phyloP scores from a whole-genome alignment of 2,797 vertebrate genomes.

The Tympanoctomys barrerae region DNA sequence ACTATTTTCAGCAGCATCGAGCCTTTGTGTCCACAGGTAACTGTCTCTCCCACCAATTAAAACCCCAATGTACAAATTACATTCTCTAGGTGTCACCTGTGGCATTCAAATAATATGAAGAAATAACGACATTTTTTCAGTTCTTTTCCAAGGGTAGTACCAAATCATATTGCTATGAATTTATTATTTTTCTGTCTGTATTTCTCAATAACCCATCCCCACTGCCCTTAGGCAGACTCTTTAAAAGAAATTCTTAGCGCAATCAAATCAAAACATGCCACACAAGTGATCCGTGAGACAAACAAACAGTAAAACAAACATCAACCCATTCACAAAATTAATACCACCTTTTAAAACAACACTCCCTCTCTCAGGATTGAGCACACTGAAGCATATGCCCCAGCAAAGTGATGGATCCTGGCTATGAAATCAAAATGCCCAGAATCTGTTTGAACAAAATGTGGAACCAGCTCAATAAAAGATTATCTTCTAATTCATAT shows the following conservation, averaged over 20 bases:
- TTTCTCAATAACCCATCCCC: constrained; percentile 60
- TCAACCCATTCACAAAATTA: constrained; percentile 76
- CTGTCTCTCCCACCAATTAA: constrained; percentile 20
- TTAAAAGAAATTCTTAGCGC: constrained; percentile 60
- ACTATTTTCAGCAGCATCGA: constrained; percentile 26
- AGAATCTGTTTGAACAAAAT: constrained; percentile 67
- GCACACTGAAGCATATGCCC: constrained; percentile 47
- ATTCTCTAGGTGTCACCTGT: background rate
- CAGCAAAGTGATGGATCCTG: constrained; percentile 72
- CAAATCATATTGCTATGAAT: constrained; percentile 58
- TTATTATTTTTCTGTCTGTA: constrained; percentile 71
- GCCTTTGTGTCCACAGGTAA: background rate
- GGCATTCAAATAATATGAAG: background rate
- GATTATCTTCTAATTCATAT: constrained; percentile 51
- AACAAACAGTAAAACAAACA: constrained; percentile 77
- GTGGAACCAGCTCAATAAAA: constrained; percentile 47
- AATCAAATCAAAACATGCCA: constrained; percentile 81
- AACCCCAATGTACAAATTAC: background rate
- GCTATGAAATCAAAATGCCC: constrained; percentile 70
- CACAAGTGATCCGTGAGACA: constrained; percentile 70
- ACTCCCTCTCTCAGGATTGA: constrained; percentile 61
- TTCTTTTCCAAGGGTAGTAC: constrained; percentile 48
- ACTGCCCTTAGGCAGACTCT: constrained; percentile 71
- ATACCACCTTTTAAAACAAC: constrained; percentile 72
- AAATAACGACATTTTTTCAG: constrained; percentile 52